Evolutionary conservation across 53 echinoderm and acorn worm species (phyloP), one percentile per base, ranked within the genome.

Genomic region (Patiria pectinifera): DNA sequence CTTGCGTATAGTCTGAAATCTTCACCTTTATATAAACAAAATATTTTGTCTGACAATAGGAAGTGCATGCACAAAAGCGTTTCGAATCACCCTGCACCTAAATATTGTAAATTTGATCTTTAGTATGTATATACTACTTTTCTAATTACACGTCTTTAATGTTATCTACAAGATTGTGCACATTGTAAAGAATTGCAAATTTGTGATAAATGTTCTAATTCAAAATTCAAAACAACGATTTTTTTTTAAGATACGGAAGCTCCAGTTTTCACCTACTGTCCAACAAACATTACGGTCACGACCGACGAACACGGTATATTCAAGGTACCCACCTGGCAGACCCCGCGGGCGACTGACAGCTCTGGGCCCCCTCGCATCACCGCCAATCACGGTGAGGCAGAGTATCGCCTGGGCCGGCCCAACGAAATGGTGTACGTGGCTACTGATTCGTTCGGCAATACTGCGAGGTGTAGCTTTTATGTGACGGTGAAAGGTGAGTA

Each of bases 321-420:
- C 25, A 83, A 83, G 6, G 82, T 72, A 8, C 78, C 94, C 48
- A 59, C 87, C 43, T 97, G 97, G 97, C 82, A 87, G 16, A 86
- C 79, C 49, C 91, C 95, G 19, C 71, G 2, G 59, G 95, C 95
- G 44, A 91, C 53, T 10, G 97, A 97, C 82, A 94, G 95, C 62
- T 70, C 62, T 49, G 91, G 87, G 4, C 78, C 83, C 49, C 62
- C 91, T 12, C 45, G 58, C 1, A 80, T 96, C 63, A 87, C 25
- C 71, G 83, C 91, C 9, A 88, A 75, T 25, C 81, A 69, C 66
- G 79, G 83, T 25, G 77, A 75, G 22, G 66, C 79, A 80, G 12
- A 86, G 71, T 79, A 89, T 14, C 47, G 15, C 18, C 24, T 87
- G 80, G 25, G 71, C 44, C 47, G 82, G 59, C n/a, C 66, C 2